phyloP scores from a whole-genome alignment of 2,888 invertebrate species.

The Agonopterix alstromeriana region DNA sequence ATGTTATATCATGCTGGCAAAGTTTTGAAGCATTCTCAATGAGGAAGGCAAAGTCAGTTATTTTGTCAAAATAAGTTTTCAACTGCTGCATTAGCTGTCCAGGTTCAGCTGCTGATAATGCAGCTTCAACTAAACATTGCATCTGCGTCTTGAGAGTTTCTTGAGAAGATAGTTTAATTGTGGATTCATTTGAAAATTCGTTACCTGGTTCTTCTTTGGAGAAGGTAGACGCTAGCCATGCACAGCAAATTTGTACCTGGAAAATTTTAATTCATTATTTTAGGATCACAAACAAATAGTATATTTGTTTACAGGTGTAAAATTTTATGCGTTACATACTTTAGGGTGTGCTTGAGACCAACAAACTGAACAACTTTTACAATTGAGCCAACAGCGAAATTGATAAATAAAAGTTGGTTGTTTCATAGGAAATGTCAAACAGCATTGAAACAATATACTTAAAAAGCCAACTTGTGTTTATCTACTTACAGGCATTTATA shows the following conservation, averaged over 20 bases:
- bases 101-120: conserved; percentile 24
- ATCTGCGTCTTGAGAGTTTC: conserved; percentile 45
- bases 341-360: too few species aligned
- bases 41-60: conserved; percentile 44
- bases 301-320: too few species aligned
- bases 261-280: conserved; percentile 10
- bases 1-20: conserved; percentile 40
- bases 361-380: too few species aligned
- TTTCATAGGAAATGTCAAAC: too few species aligned
- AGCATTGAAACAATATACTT: too few species aligned
- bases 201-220: conserved; percentile 14
- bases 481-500: too few species aligned
- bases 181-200: conserved; percentile 19
- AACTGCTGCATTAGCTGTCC: conserved; percentile 33
- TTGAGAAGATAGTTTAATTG: conserved; percentile 35
- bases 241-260: conserved; percentile 30
- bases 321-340: too few species aligned
- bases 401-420: too few species aligned
- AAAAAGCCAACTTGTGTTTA: too few species aligned
- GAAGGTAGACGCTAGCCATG: conserved; percentile 15
- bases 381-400: too few species aligned
- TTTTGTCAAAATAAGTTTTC: conserved; percentile 42
- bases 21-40: conserved; percentile 36
- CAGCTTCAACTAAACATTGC: conserved; percentile 27
- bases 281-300: too few species aligned